These are phyloP conservation scores for Trichopoda pennipes DNA, from an alignment of 2,888 invertebrate genomes.

Conservation along the genomic window DNA sequence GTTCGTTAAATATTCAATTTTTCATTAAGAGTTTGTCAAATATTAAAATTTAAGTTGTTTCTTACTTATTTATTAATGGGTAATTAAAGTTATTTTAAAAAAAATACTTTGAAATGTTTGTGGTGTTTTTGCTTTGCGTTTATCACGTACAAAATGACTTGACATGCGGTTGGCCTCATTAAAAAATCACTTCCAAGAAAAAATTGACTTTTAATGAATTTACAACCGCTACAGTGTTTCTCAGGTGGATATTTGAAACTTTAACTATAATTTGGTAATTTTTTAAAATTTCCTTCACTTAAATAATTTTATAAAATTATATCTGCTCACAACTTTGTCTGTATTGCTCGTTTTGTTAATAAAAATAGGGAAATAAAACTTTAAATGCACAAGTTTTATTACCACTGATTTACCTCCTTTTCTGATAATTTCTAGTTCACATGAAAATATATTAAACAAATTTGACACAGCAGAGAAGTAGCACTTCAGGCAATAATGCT, in stretches of 20 bases:
- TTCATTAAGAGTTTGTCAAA: conserved; percentile 50
- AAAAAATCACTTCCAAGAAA: conserved; percentile 1
- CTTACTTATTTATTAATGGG: conserved; percentile 17
- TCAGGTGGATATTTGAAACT: not conserved
- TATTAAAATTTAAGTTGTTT: conserved; percentile 49
- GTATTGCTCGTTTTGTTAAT: too few relatives aligned
- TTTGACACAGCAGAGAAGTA: too few relatives aligned
- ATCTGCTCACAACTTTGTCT: too few relatives aligned
- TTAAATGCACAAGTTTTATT: too few relatives aligned
- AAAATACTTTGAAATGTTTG: conserved; percentile 18
- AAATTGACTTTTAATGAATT: not conserved
- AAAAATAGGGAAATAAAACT: too few relatives aligned
- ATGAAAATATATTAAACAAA: too few relatives aligned
- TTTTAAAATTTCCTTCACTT: too few relatives aligned
- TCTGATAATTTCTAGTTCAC: too few relatives aligned
- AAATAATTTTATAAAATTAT: too few relatives aligned
- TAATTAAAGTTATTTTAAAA: conserved; percentile 21
- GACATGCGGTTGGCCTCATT: conserved; percentile 43
- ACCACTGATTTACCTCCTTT: too few relatives aligned
- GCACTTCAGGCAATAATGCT: too few relatives aligned
- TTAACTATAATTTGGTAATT: too few relatives aligned
- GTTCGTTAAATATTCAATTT: conserved; percentile 49
- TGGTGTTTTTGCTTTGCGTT: not conserved
- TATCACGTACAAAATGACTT: not conserved
- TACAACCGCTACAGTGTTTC: not conserved